These are phyloP conservation scores for Lophochroa leadbeateri DNA, from an alignment of 2,113 vertebrate species.

Conservation along the genomic window DNA sequence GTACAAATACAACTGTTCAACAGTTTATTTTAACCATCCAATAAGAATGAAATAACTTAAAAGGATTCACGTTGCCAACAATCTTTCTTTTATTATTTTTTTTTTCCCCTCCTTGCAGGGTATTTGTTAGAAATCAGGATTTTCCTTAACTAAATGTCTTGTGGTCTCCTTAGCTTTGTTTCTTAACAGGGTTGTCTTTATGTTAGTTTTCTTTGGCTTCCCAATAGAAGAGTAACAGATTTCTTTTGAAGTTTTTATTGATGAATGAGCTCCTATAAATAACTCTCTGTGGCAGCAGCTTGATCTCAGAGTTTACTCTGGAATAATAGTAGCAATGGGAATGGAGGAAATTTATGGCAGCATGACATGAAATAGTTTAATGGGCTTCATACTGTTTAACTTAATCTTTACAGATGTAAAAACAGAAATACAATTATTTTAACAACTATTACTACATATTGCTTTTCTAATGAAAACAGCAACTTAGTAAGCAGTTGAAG, in stretches of 20 bases:
- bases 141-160: slow-evolving; percentile 58
- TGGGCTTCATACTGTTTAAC: slow-evolving; percentile 76
- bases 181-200: slow-evolving; percentile 71
- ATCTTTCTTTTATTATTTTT: not conserved
- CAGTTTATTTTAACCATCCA: slow-evolving; percentile 67
- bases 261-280: slow-evolving; percentile 83
- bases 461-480: slow-evolving; percentile 64
- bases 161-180: slow-evolving; percentile 68
- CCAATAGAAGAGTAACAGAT: slow-evolving; percentile 75
- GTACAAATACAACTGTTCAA: slow-evolving; percentile 63
- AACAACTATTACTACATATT: slow-evolving; percentile 76
- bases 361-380: slow-evolving; percentile 71
- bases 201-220: slow-evolving; percentile 78
- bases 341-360: slow-evolving; percentile 66
- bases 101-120: not conserved
- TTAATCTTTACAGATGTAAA: slow-evolving; percentile 82
- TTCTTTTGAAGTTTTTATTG: slow-evolving; percentile 83
- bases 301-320: slow-evolving; percentile 70
- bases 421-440: slow-evolving; percentile 78
- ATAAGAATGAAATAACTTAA: slow-evolving; percentile 26
- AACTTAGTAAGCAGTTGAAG: not conserved
- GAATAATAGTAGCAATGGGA: slow-evolving; percentile 73
- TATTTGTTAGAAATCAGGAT: slow-evolving; percentile 72
- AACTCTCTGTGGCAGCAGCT: slow-evolving; percentile 73
- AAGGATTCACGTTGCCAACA: slow-evolving; percentile 43